phyloP scores from a whole-genome alignment of 2,888 invertebrate genomes.

The Heteropelma amictum region DNA sequence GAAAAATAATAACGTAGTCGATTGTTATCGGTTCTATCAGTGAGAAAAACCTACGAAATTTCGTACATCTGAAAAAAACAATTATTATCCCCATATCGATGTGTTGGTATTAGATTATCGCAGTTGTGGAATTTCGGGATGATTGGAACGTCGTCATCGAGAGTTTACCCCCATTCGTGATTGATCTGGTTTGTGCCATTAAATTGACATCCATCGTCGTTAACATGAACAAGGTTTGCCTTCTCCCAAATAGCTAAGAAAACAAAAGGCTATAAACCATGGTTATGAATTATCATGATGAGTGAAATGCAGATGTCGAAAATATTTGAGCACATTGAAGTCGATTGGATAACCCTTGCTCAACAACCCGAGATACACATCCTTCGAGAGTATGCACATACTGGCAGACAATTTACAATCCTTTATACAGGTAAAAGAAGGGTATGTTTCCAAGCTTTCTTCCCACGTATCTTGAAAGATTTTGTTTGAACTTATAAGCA shows the following conservation, averaged over 20 bases:
- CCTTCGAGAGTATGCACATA: slow-evolving; percentile 27
- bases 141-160: slow-evolving; percentile 25
- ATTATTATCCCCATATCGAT: not conserved
- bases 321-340: slow-evolving; percentile 20
- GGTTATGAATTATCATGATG: not conserved
- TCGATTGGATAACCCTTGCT: slow-evolving; percentile 15
- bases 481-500: too few relatives aligned
- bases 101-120: slow-evolving; percentile 25
- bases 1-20: not conserved
- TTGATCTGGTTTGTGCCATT: slow-evolving; percentile 19
- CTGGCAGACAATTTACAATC: slow-evolving; percentile 32
- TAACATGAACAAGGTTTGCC: too few relatives aligned
- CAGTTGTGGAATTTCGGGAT: slow-evolving; percentile 31
- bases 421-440: slow-evolving; percentile 28
- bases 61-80: not conserved
- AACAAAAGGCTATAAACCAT: not conserved
- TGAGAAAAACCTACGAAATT: not conserved
- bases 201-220: slow-evolving; percentile 27
- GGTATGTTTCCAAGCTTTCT: not conserved
- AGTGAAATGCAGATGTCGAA: slow-evolving; percentile 20
- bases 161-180: slow-evolving; percentile 39
- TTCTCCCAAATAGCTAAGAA: too few relatives aligned
- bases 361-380: slow-evolving; percentile 10
- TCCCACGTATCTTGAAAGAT: not conserved
- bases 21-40: not conserved